phyloP scores from a whole-genome alignment of 2,888 invertebrate genomes.

The Drosophila anomalata region DNA sequence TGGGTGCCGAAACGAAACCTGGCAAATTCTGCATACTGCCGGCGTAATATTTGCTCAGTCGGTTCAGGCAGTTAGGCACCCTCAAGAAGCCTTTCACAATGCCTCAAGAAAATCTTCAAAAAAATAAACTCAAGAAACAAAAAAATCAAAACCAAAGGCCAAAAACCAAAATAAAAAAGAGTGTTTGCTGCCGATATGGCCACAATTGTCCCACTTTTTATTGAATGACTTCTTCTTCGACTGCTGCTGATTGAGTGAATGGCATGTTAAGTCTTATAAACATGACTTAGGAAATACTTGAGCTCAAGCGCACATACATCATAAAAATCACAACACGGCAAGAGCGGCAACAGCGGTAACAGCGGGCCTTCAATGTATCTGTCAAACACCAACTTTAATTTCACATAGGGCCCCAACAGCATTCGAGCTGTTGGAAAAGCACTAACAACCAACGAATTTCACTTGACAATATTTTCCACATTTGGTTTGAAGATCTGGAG shows the following conservation, averaged over 20 bases:
- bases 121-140: slow-evolving; percentile 27
- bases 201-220: slow-evolving; percentile 78
- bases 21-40: slow-evolving; percentile 72
- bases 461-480: slow-evolving; percentile 76
- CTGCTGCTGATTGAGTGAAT: slow-evolving; percentile 74
- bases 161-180: slow-evolving; percentile 3
- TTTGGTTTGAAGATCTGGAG: slow-evolving; percentile 54
- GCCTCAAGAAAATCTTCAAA: slow-evolving; percentile 75
- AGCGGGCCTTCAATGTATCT: slow-evolving; percentile 68
- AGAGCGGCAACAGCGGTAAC: slow-evolving; percentile 36
- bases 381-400: slow-evolving; percentile 57
- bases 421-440: slow-evolving; percentile 19
- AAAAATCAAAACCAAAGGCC: slow-evolving; percentile 17
- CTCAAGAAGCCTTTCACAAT: slow-evolving; percentile 77
- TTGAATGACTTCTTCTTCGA: slow-evolving; percentile 72
- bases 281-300: slow-evolving; percentile 78
- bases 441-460: slow-evolving; percentile 62
- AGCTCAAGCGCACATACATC: slow-evolving; percentile 59
- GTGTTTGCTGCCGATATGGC: slow-evolving; percentile 66
- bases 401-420: slow-evolving; percentile 19
- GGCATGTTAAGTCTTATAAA: slow-evolving; percentile 77
- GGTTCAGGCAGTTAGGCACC: slow-evolving; percentile 39
- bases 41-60: slow-evolving; percentile 58
- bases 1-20: slow-evolving; percentile 48
- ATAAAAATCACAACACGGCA: slow-evolving; percentile 11